These are phyloP conservation scores for Netelia melanura DNA, from an alignment of 2,888 invertebrate genomes.

Conservation along the genomic window DNA sequence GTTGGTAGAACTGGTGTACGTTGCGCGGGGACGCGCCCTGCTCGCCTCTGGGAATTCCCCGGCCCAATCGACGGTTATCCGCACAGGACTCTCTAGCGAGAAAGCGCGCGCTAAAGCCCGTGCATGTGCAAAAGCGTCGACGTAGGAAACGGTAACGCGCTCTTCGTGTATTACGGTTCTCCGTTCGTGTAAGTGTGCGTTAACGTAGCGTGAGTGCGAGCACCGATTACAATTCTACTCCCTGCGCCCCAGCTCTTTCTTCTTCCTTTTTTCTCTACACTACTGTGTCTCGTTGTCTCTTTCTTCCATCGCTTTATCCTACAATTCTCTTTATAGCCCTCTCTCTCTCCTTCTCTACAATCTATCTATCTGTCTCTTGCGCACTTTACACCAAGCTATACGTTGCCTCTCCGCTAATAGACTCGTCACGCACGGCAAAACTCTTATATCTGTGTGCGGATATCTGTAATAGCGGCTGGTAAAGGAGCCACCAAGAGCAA, in stretches of 20 bases:
- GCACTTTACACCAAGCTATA: constrained; percentile 52
- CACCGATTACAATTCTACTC: constrained; percentile 55
- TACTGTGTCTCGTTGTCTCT: constrained; percentile 57
- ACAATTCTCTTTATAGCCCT: constrained; percentile 54
- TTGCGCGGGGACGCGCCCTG: constrained; percentile 58
- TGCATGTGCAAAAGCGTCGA: constrained; percentile 69
- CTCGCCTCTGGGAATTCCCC: constrained; percentile 71
- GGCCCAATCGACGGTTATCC: constrained; percentile 72
- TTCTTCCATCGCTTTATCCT: constrained; percentile 65
- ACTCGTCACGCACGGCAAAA: constrained; percentile 68
- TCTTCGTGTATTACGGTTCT: constrained; percentile 62
- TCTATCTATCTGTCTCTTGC: constrained; percentile 38
- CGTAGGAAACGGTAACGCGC: constrained; percentile 67
- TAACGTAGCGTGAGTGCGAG: background rate
- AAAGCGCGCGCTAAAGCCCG: constrained; percentile 66
- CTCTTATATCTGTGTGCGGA: constrained; percentile 63
- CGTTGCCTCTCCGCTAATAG: constrained; percentile 68
- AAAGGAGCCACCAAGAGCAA: constrained; percentile 42
- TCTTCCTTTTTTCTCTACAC: constrained; percentile 18
- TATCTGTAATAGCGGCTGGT: constrained; percentile 69
- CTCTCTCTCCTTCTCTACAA: constrained; percentile 37
- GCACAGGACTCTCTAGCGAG: constrained; percentile 59
- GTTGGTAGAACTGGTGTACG: constrained; percentile 34
- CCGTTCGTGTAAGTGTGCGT: background rate
- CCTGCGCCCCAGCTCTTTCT: constrained; percentile 25